These are phyloP conservation scores for Suillia variegata DNA, from an alignment of 2,888 invertebrate genomes.

Conservation along the genomic window DNA sequence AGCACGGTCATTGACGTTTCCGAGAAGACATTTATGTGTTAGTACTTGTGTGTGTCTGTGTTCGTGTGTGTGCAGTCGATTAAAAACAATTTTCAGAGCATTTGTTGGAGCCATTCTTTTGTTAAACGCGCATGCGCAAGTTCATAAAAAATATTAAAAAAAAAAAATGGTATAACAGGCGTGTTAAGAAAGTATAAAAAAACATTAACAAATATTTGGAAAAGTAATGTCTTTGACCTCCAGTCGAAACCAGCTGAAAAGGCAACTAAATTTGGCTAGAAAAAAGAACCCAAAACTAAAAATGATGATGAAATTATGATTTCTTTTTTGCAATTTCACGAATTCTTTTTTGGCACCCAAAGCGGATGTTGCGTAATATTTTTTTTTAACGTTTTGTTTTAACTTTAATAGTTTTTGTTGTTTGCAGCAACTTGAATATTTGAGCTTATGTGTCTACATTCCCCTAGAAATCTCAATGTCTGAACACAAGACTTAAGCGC, in stretches of 20 bases:
- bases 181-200: no score
- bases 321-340: neutral
- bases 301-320: neutral
- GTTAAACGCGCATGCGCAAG: no score
- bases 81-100: no score
- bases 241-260: neutral
- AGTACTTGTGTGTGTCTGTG: neutral
- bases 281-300: neutral
- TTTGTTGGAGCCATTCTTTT: neutral
- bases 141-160: no score
- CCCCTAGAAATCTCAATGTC: no score
- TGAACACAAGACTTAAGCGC: no score
- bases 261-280: neutral
- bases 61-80: conserved; percentile 9
- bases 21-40: neutral
- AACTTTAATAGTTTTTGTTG: neutral
- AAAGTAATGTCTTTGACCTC: neutral
- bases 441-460: no score
- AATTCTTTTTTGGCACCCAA: neutral
- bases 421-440: no score
- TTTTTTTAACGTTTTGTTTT: neutral
- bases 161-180: no score
- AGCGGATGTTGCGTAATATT: neutral
- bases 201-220: no score
- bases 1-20: conserved; percentile 9